Base-by-base conservation (phyloP, 2,113 vertebrate species). In the Labrus mixtus region DNA sequence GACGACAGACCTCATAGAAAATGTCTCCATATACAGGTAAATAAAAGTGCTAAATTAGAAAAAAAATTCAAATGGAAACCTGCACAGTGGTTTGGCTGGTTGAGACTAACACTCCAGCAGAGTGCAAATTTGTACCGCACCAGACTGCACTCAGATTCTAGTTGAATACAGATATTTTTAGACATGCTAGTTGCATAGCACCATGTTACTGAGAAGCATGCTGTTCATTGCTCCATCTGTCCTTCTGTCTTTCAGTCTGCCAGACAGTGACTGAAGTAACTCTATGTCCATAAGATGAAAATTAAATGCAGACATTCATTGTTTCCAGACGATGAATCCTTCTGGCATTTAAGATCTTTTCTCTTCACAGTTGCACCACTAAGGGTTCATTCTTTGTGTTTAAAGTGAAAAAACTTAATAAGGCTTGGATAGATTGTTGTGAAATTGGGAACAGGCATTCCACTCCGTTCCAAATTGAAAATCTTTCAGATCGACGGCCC, bases 21-120 rank as follows among this genome's bases (percentile, higher is more conserved):
- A 95, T 29, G 95, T 97, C 87, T 97, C 96, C 64, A 97, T 97
- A 84, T 97, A 96, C 95, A 96, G 96, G 96, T 96, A 81, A 29
- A 29, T 23, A 1, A 15, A 54, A 25, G 7, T 0, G 22, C 3
- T 53, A 13, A 15, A 29, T 12, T 64, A 19, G 51, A 19, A 12
- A 16, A 16, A n/a, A 0, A 29, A 39, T 68, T 68, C 0, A 12
- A 20, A 73, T 33, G 29, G 50, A 43, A 63, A 16, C 17, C 10
- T 51, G 46, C 10, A 20, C 3, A 8, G 17, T 36, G 10, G 10
- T n/a, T 39, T 5, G 10, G 16, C 22, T 41, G 12, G 17, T 4
- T 53, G 25, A 39, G 15, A 19, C 10, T 20, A 33, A 15, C 25
- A 37, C 63, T 53, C 17, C 46, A 29, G 41, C 43, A 63, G 20